Evolutionary conservation across 1,140 invertebrate genomes (phyloP), one percentile per base, ranked within the genome.

Genomic region (Euura lappo): DNA sequence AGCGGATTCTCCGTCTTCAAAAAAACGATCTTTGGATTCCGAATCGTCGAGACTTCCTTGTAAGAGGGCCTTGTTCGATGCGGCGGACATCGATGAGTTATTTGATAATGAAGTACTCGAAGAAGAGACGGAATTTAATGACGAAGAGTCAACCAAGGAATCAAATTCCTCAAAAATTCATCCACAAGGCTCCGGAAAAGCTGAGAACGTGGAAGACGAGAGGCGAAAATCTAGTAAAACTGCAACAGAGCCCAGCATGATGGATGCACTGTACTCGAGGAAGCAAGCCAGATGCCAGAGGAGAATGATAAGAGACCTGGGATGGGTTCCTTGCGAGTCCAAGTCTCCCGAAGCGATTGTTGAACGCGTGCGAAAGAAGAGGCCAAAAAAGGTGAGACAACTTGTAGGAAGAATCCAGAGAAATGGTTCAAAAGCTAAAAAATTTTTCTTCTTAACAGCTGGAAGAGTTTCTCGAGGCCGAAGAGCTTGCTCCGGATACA

Each of bases 391-490:
- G 10, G 51, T 60, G 8, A 60, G 51, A 8, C n/a, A 2, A 60
- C 2, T 60, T 60, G 51, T 4, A 60, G 28, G 28, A 60, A 60
- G 3, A 60, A 60, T n/a, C 10, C 6, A 60, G 13, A n/a, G 10
- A 2, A 60, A n/a, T 60, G 2, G 3, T 60, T 28, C 28, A 28
- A 28, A 1, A 28, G 28, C 28, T 28, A 28, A 28, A 1, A 28
- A 28, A 28, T 28, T 28, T 28, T 28, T 6, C 13, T 3, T 60
- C 3, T 70, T 73, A 75, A 68, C 7, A 83, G 80, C 74, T 84
- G 0, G 6, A 78, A 66, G 82, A 83, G 45, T 78, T 84, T 42
- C 0, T 73, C 28, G 4, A 71, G 71, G 69, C 67, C 69, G 79
- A 82, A 74, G 43, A 7, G 3, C 65, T 83, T 69, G 46, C 68